Conservation (phyloP, 2,797 vertebrate genomes). For the Trachops cirrhosus region DNA sequence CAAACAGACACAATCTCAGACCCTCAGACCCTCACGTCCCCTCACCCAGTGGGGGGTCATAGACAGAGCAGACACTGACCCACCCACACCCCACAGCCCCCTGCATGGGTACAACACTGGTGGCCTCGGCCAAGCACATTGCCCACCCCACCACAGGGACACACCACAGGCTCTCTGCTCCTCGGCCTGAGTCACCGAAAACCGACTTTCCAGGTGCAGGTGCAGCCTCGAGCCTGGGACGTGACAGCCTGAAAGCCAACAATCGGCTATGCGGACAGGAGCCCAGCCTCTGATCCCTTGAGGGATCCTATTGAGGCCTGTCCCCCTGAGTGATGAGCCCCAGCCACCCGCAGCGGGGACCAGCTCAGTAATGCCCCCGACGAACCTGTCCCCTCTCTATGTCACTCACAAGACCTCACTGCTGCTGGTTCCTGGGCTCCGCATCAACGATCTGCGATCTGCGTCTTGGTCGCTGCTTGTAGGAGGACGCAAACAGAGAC, state of each 20-base stretch:
- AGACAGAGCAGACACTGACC: rapidly evolving
- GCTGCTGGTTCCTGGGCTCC: background rate
- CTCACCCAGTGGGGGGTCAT: rapidly evolving
- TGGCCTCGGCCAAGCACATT: background rate
- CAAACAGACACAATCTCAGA: rapidly evolving
- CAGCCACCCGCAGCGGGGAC: background rate
- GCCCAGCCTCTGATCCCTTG: background rate
- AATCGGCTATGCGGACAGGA: background rate
- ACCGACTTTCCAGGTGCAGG: background rate
- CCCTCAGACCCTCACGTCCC: background rate
- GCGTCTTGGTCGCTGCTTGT: background rate
- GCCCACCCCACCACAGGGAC: background rate
- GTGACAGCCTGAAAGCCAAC: too few relatives aligned
- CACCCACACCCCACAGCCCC: rapidly evolving
- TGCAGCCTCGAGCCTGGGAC: too few relatives aligned
- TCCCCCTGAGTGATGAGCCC: background rate
- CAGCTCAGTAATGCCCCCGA: rapidly evolving
- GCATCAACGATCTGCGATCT: too few relatives aligned
- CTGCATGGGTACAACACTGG: background rate
- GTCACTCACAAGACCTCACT: too few relatives aligned
- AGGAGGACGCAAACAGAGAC: too few relatives aligned
- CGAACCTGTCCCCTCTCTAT: background rate
- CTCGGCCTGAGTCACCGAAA: background rate
- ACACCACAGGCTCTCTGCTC: background rate
- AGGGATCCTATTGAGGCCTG: background rate